These are phyloP conservation scores for Enteromius trimaculatus DNA, from an alignment of 2,797 vertebrate species.

Conservation along the genomic window DNA sequence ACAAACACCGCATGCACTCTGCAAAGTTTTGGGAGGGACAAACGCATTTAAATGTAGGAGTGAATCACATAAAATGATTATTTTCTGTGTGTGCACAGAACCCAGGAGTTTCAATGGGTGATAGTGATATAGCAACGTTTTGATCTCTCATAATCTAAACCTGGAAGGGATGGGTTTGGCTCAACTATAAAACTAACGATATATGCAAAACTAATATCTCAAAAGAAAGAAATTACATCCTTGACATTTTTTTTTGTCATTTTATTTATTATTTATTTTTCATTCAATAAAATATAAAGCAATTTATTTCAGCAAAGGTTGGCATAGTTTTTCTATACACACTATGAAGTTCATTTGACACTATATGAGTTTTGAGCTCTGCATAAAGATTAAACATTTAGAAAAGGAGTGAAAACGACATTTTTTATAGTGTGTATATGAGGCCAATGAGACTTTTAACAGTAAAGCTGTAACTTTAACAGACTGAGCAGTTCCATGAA, in stretches of 20 bases:
- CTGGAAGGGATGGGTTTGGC: not conserved
- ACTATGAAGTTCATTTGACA: not conserved
- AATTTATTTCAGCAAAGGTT: not conserved
- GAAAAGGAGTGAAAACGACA: not conserved
- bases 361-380: not conserved
- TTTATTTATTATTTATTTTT: not conserved
- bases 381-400: not conserved
- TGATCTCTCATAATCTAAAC: not conserved
- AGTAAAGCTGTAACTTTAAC: not conserved
- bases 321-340: not conserved
- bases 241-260: not conserved
- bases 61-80: not conserved
- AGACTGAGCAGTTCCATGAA: not conserved
- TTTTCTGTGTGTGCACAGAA: not conserved
- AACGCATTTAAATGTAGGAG: constrained; percentile 2
- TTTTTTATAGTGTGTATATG: not conserved
- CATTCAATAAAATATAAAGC: not conserved
- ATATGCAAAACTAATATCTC: not conserved
- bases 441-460: not conserved
- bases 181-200: not conserved
- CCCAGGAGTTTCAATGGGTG: not conserved
- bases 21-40: constrained; percentile 11
- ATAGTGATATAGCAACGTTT: not conserved
- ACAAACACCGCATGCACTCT: not conserved
- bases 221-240: not conserved